A percentile compares a stretch with the other conserved stretches of the same genome.
Evolutionary conservation across 2,113 vertebrate genomes (phyloP).

Genomic region (Nestor notabilis): DNA sequence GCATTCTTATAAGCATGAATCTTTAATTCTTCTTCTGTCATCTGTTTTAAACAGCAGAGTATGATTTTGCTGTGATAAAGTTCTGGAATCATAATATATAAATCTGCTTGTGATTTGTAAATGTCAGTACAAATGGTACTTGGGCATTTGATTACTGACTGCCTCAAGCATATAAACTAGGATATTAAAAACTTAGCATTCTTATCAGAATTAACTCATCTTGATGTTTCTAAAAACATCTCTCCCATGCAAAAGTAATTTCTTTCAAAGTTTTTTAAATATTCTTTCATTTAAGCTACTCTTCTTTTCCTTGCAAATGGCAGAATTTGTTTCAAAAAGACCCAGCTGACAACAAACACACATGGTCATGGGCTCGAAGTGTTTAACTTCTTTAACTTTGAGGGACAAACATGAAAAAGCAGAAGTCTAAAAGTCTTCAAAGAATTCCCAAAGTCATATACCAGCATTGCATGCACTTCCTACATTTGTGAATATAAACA

Average conservation of each 20-base stretch:
- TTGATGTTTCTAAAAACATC: constrained; percentile 16
- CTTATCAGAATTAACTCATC: constrained; percentile 22
- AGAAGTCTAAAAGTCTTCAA: not conserved
- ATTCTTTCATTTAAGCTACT: not conserved
- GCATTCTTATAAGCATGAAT: not conserved
- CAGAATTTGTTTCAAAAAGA: not conserved
- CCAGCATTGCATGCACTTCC: not conserved
- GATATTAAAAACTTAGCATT: constrained; percentile 36
- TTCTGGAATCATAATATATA: constrained; percentile 37
- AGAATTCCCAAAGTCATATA: not conserved
- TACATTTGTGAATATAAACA: not conserved
- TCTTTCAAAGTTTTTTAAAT: not conserved
- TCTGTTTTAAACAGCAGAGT: constrained; percentile 28
- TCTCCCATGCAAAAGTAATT: not conserved
- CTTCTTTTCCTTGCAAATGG: not conserved
- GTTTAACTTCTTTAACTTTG: not conserved
- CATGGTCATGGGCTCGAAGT: not conserved
- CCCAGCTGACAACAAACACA: not conserved
- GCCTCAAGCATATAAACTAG: constrained; percentile 50
- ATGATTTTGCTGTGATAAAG: constrained; percentile 32
- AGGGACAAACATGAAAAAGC: not conserved
- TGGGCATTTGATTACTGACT: constrained; percentile 40
- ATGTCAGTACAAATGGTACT: constrained; percentile 7
- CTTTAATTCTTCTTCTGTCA: constrained; percentile 34
- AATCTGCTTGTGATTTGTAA: constrained; percentile 57